Base-by-base conservation (phyloP, 2,797 vertebrate species). In the Pampus argenteus region DNA sequence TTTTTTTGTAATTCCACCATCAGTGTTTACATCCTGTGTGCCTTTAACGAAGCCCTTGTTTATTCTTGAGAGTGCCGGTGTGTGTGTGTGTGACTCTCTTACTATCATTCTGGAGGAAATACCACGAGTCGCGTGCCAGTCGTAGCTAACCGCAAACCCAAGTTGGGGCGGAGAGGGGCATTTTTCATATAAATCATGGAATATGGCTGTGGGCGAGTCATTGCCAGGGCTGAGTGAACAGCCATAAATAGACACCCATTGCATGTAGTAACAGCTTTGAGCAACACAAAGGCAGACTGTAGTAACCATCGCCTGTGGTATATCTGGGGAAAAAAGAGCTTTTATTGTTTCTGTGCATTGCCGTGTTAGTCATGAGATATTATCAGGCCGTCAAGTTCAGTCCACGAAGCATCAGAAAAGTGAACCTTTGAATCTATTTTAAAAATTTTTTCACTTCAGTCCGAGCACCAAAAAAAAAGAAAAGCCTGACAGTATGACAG, bases 151-250 rank as follows among this genome's bases (percentile, higher is more conserved):
- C 91, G 55, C 91, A 91, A 87, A 91, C 81, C 89, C 74, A 51
- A 69, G 78, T 80, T 85, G 84, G 90, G 90, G 87, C 76, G 89
- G 88, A 89, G 86, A 90, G 70, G 82, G 80, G 81, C 74, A 86
- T 90, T 93, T 92, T 92, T 91, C 81, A 86, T 86, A 85, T 88
- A 88, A 91, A 92, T 91, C 81, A 91, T 87, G 86, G 89, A 91
- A 91, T 82, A 91, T 82, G 82, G 64, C 84, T 85, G 86, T 88
- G 82, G 89, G 87, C 49, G 56, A 86, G 83, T 73, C 74, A 58
- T 81, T 69, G 81, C 83, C 77, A 69, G 80, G 80, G 80, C 81
- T 66, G 57, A 88, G 83, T 23, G 85, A 86, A 62, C 42, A 44
- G 74, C 86, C 84, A 73, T 79, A 90, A 93, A 93, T 92, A 93